These are phyloP conservation scores for Camelus dromedarius DNA, from an alignment of 2,113 vertebrate species.

Conservation along the genomic window DNA sequence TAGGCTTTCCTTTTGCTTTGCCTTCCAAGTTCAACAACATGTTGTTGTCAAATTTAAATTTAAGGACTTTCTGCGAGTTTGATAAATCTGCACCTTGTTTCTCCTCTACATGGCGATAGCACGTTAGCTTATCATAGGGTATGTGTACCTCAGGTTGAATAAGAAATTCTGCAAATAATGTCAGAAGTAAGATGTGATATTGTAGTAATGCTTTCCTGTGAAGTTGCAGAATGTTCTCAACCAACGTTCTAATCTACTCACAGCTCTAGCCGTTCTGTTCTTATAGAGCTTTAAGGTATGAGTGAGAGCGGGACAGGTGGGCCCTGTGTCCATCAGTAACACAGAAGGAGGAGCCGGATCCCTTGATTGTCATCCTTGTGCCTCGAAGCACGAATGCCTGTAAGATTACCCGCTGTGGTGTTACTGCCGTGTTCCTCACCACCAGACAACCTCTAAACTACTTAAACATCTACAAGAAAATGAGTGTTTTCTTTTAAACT, in stretches of 20 bases:
- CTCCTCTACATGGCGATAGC: not conserved
- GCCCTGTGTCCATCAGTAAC: fast-evolving
- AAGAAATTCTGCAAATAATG: not conserved
- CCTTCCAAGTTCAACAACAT: not conserved
- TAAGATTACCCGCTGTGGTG: not conserved
- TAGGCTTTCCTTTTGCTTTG: not conserved
- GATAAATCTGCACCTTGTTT: not conserved
- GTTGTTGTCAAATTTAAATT: not conserved
- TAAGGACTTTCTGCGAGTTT: not conserved
- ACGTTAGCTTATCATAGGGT: not conserved
- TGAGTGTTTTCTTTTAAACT: not conserved
- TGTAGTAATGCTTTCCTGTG: not conserved
- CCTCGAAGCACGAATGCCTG: not conserved
- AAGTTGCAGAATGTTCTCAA: not conserved
- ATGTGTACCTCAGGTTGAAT: not conserved
- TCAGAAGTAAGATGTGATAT: not conserved
- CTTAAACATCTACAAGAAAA: not conserved
- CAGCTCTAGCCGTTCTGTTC: not conserved
- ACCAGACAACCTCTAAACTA: not conserved
- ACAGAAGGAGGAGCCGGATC: not conserved
- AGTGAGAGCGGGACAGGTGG: not conserved
- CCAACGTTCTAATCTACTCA: not conserved
- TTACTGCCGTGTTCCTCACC: not conserved
- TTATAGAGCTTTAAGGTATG: not conserved
- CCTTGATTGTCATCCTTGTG: not conserved